Conservation (phyloP, 2,797 vertebrate species). For the Cyclopterus lumpus region DNA sequence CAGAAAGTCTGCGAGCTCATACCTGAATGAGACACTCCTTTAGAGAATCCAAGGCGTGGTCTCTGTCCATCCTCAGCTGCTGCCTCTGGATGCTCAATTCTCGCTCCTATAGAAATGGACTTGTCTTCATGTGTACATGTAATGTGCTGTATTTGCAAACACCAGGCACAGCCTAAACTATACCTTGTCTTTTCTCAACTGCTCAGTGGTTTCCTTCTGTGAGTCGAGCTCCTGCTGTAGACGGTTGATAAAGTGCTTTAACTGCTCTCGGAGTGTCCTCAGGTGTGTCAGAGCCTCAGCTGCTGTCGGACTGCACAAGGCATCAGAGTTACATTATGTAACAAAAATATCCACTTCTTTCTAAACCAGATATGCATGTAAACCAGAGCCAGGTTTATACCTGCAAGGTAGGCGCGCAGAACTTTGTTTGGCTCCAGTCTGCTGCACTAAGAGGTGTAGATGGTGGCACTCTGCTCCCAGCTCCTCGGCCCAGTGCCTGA, state of each 20-base stretch:
- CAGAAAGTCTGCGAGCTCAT: neutral
- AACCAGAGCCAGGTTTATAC: slow-evolving; percentile 42
- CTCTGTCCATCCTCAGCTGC: slow-evolving; percentile 71
- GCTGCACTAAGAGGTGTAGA: slow-evolving; percentile 59
- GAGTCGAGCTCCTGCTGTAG: slow-evolving; percentile 74
- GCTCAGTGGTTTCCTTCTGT: slow-evolving; percentile 61
- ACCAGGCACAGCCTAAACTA: neutral
- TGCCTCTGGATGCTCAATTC: slow-evolving; percentile 76
- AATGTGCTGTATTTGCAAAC: neutral
- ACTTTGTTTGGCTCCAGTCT: slow-evolving; percentile 43
- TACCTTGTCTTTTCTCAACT: slow-evolving; percentile 78
- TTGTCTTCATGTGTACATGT: neutral
- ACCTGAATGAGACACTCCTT: slow-evolving; percentile 80
- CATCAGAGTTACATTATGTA: neutral
- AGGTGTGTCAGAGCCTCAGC: slow-evolving; percentile 65
- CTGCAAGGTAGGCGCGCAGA: slow-evolving; percentile 34
- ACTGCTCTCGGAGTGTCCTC: slow-evolving; percentile 66
- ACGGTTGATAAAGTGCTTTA: slow-evolving; percentile 67
- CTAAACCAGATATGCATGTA: neutral
- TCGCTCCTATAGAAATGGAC: slow-evolving; percentile 67
- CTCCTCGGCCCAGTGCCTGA: slow-evolving; percentile 57
- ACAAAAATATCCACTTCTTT: neutral
- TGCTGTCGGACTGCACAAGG: slow-evolving; percentile 58
- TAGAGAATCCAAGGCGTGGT: slow-evolving; percentile 69
- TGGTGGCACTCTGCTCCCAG: slow-evolving; percentile 64